These are phyloP conservation scores for Onychostruthus taczanowskii DNA, from an alignment of 2,113 vertebrate genomes.

Conservation along the genomic window DNA sequence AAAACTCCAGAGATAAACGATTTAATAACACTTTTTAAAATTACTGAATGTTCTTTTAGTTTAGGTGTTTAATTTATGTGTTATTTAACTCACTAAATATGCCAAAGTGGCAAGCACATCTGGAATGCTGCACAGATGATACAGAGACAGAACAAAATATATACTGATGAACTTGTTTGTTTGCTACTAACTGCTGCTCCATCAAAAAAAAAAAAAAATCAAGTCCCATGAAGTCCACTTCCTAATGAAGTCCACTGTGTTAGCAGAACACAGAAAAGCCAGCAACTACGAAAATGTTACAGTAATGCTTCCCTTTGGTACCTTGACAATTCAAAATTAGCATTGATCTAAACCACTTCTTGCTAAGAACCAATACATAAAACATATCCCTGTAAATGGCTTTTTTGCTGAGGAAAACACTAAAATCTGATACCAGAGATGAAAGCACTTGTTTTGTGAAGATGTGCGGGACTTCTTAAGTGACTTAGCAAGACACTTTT, in stretches of 20 bases:
- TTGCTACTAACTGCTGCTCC: neutral
- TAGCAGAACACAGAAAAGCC: neutral
- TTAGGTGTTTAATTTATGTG: neutral
- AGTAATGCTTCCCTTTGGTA: neutral
- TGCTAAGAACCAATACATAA: neutral
- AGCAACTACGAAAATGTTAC: accelerated
- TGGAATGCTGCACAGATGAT: neutral
- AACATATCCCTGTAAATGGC: neutral
- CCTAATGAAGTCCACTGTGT: neutral
- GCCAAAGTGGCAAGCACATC: neutral
- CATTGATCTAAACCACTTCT: neutral
- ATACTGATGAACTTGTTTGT: neutral
- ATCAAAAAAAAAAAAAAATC: neutral
- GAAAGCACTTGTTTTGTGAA: neutral
- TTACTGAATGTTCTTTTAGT: neutral
- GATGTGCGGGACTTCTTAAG: neutral
- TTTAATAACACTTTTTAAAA: neutral
- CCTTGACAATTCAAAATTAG: neutral
- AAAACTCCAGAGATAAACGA: neutral
- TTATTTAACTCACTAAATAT: neutral
- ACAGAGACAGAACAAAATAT: neutral
- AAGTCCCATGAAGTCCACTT: neutral
- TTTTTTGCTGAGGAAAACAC: neutral
- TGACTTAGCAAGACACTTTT: neutral
- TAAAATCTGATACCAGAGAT: neutral